phyloP scores from a whole-genome alignment of 2,113 vertebrate genomes.

The Stercorarius parasiticus region DNA sequence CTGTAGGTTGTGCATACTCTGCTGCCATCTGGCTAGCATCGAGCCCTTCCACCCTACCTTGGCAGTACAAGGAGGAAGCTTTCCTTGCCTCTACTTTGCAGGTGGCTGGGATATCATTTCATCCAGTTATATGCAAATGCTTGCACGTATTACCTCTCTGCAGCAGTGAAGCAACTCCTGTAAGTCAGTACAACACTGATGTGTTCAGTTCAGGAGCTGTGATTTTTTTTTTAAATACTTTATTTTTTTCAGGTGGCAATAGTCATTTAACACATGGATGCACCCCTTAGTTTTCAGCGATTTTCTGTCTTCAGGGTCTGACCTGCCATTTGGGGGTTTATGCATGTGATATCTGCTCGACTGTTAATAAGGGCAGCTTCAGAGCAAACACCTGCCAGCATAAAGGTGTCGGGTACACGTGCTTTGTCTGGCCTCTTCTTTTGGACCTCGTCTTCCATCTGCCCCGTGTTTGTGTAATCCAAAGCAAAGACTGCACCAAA shows the following conservation, averaged over 20 bases:
- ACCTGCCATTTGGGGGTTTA: not conserved
- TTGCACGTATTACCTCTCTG: not conserved
- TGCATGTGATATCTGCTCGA: not conserved
- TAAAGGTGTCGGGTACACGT: not conserved
- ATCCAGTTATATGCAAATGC: not conserved
- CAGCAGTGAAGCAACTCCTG: not conserved
- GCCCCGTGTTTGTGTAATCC: not conserved
- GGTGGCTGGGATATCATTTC: not conserved
- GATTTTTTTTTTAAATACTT: not conserved
- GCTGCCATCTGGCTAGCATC: not conserved
- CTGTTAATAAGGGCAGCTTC: not conserved
- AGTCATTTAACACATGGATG: not conserved
- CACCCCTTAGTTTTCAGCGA: not conserved
- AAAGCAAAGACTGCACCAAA: not conserved
- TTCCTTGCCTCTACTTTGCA: not conserved
- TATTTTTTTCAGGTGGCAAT: not conserved
- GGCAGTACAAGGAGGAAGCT: not conserved
- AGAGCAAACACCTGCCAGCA: not conserved
- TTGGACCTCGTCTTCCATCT: not conserved
- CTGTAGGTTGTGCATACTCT: constrained; percentile 6
- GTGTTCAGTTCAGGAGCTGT: not conserved
- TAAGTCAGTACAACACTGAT: not conserved
- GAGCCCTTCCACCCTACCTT: not conserved
- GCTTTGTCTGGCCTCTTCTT: not conserved
- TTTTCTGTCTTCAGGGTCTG: not conserved